A percentile compares a stretch with the other conserved stretches of the same genome.
Conservation (phyloP, 2,797 vertebrate species). For the Microctenopoma steveboyesi region DNA sequence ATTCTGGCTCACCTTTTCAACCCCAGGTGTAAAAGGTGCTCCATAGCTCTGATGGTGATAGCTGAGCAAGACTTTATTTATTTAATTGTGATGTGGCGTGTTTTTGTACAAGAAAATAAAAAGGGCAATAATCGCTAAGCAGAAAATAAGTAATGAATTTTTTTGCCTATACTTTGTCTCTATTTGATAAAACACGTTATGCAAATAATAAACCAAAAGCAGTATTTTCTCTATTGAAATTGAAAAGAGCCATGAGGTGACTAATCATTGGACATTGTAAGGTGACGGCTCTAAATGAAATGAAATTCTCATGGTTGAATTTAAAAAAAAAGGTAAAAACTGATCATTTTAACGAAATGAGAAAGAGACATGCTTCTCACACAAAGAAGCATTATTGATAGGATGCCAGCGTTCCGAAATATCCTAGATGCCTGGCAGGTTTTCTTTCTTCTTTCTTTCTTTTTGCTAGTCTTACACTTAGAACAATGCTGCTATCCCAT, state of each 20-base stretch:
- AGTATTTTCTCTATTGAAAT: conserved; percentile 43
- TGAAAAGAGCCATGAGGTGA: conserved; percentile 52
- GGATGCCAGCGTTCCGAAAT: conserved; percentile 38
- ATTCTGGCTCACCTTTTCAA: conserved; percentile 69
- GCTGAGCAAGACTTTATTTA: conserved; percentile 47
- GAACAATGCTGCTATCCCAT: conserved; percentile 29
- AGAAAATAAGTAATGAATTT: conserved; percentile 27
- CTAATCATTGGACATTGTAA: conserved; percentile 58
- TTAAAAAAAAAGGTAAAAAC: conserved; percentile 40
- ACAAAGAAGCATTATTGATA: conserved; percentile 14
- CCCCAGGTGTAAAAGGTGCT: conserved; percentile 41
- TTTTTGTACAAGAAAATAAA: conserved; percentile 21
- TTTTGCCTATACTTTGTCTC: conserved; percentile 20
- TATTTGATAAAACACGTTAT: conserved; percentile 31
- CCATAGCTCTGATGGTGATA: conserved; percentile 50
- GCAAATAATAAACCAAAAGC: conserved; percentile 24
- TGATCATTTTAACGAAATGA: conserved; percentile 22
- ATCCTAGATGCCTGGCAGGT: conserved; percentile 31
- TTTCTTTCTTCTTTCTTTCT: conserved; percentile 27
- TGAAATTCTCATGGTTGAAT: conserved; percentile 53
- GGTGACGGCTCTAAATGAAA: conserved; percentile 60
- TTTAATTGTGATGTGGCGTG: conserved; percentile 33
- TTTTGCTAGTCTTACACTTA: conserved; percentile 24
- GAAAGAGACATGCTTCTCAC: background rate
- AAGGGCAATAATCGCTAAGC: conserved; percentile 16